phyloP scores from a whole-genome alignment of 2,113 vertebrate species.

The Tragelaphus imberbis region DNA sequence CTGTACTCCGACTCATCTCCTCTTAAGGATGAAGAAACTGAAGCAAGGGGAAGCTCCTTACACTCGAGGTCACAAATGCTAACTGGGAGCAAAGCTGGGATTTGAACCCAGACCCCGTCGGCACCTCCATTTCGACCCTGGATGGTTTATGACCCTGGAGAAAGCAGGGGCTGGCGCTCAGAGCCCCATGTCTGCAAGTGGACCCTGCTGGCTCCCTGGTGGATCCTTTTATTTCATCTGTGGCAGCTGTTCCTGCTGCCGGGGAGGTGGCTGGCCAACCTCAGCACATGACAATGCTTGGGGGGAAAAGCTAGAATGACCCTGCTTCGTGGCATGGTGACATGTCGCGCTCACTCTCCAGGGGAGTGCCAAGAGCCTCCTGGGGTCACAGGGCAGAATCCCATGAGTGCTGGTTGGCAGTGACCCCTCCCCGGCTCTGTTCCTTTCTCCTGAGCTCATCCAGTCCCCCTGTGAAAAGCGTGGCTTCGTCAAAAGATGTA shows the following conservation, averaged over 20 bases:
- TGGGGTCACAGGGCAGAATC: not conserved
- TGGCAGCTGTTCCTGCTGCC: not conserved
- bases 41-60: not conserved
- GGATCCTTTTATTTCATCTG: not conserved
- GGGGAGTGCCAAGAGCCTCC: not conserved
- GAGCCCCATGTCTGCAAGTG: accelerated
- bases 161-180: not conserved
- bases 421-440: not conserved
- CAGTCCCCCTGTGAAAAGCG: accelerated
- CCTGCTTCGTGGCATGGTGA: accelerated
- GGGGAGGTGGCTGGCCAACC: not conserved
- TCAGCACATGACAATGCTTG: not conserved
- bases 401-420: accelerated
- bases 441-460: not conserved
- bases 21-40: not conserved
- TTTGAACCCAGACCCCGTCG: not conserved
- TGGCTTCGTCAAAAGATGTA: not conserved
- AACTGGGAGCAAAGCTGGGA: not conserved
- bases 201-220: not conserved
- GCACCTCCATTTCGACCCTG: not conserved
- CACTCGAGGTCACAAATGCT: not conserved
- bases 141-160: not conserved
- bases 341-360: not conserved
- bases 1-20: not conserved
- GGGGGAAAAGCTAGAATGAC: not conserved